Percentiles rank a stretch among this genome's conserved stretches.
phyloP scores from a whole-genome alignment of 2,888 invertebrate species.

The Ennomos erosarius region DNA sequence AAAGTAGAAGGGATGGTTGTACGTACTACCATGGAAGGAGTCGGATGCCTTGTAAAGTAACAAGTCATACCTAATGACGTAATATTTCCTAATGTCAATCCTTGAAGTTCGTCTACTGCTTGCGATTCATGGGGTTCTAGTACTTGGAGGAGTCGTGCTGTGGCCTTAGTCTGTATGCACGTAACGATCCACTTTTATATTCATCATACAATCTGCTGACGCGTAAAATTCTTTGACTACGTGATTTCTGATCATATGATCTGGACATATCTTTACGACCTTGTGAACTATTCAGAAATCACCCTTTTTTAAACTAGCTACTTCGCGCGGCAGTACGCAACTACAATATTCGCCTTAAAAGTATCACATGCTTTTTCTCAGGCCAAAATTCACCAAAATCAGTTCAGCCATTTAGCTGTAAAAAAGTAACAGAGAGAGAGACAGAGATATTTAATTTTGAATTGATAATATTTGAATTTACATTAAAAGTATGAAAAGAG shows the following conservation, averaged over 20 bases:
- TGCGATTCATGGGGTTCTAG: constrained; percentile 4
- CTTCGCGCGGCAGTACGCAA: no score
- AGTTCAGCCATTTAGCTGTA: no score
- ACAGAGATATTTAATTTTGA: no score
- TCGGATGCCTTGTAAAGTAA: constrained; percentile 21
- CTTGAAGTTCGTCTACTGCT: constrained; percentile 4
- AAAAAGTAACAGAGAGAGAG: no score
- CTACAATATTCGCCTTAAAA: no score
- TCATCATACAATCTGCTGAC: constrained; percentile 13
- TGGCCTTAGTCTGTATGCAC: constrained; percentile 16
- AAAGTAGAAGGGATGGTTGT: constrained; percentile 26
- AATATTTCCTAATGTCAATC: constrained; percentile 6
- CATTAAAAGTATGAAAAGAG: no score
- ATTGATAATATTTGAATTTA: no score
- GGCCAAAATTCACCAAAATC: no score
- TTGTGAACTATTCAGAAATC: no score
- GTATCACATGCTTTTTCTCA: no score
- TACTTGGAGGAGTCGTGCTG: constrained; percentile 9
- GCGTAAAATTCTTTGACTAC: background rate
- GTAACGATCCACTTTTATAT: constrained; percentile 11
- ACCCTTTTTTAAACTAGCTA: no score
- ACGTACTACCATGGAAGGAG: background rate
- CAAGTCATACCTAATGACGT: constrained; percentile 18
- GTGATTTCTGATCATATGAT: background rate
- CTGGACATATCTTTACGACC: no score